These are phyloP conservation scores for Zaprionus lachaisei DNA, from an alignment of 1,140 invertebrate species.

Conservation along the genomic window DNA sequence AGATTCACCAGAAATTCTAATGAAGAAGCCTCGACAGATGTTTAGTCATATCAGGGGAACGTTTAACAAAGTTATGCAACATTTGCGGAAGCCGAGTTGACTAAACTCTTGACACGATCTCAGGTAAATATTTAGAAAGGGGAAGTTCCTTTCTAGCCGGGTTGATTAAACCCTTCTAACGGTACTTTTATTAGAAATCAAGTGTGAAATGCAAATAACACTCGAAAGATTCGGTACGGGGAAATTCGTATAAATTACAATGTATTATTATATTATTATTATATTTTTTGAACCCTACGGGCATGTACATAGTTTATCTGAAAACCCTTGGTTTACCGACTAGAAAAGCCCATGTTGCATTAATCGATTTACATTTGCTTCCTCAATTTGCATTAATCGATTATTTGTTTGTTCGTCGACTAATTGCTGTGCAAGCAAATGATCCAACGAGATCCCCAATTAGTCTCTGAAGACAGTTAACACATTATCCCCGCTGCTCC, in stretches of 20 bases:
- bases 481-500: constrained; percentile 6
- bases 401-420: constrained; percentile 32
- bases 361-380: constrained; percentile 13
- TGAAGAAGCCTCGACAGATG: constrained; percentile 27
- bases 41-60: constrained; percentile 9
- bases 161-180: background rate
- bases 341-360: background rate
- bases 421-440: constrained; percentile 30
- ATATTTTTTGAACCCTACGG: background rate
- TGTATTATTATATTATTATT: too few relatives aligned
- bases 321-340: background rate
- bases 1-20: constrained; percentile 19
- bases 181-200: background rate
- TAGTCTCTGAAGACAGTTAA: constrained; percentile 30
- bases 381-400: constrained; percentile 27
- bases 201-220: background rate
- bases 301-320: background rate
- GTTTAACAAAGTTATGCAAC: constrained; percentile 32
- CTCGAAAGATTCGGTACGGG: background rate
- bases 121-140: constrained; percentile 27
- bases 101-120: constrained; percentile 23
- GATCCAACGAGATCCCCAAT: constrained; percentile 39
- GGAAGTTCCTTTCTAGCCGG: background rate
- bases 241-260: background rate
- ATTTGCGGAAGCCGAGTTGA: constrained; percentile 34